phyloP scores from a whole-genome alignment of 1,140 invertebrate genomes.

The Rhopalosiphum maidis region DNA sequence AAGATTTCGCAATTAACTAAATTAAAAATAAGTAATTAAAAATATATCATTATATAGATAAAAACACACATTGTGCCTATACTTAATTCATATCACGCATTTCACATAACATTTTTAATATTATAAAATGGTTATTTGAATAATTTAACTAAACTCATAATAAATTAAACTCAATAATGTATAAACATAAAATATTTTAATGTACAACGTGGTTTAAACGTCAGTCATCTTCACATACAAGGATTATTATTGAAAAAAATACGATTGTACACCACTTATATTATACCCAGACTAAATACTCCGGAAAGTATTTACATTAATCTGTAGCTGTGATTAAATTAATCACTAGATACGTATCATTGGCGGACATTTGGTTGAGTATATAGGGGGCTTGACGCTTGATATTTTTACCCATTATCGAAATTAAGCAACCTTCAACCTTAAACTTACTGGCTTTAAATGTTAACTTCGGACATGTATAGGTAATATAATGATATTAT shows the following conservation, averaged over 20 bases:
- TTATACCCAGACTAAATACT: neutral
- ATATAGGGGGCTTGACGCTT: neutral
- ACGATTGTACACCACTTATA: neutral
- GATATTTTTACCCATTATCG: neutral
- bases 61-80: neutral
- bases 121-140: neutral
- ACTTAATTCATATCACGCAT: neutral
- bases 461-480: neutral
- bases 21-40: neutral
- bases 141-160: neutral
- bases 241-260: neutral
- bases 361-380: neutral
- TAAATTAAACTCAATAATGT: neutral
- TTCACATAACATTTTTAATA: neutral
- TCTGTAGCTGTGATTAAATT: neutral
- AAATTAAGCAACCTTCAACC: neutral
- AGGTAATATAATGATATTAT: too few relatives aligned
- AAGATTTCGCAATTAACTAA: neutral
- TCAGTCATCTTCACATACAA: neutral
- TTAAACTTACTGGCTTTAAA: neutral
- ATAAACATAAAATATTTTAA: constrained; percentile 22
- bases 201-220: neutral
- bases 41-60: neutral
- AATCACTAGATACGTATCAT: neutral
- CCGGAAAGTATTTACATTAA: neutral